A percentile compares a stretch with the other conserved stretches of the same genome.
Conservation (phyloP, 2,113 vertebrate genomes). For the Sebastes fasciatus region DNA sequence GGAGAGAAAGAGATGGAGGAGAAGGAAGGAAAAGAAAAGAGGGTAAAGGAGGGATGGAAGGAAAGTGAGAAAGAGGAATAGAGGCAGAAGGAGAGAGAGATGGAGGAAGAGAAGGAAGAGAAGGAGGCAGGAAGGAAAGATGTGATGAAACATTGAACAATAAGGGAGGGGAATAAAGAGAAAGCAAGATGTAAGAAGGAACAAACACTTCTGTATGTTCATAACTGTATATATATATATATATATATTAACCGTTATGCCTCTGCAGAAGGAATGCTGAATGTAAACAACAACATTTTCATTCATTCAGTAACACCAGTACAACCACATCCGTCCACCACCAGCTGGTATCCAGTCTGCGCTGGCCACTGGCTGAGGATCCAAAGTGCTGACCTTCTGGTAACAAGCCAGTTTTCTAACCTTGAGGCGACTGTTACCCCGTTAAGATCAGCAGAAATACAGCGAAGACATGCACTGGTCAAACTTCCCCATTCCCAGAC, state of each 20-base stretch:
- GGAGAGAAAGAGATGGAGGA: conserved; percentile 13
- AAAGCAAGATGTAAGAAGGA: not conserved
- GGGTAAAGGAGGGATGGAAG: too few relatives aligned
- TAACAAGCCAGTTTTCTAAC: conserved; percentile 10
- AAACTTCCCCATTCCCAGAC: not conserved
- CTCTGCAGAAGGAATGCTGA: not conserved
- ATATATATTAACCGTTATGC: not conserved
- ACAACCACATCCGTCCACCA: not conserved
- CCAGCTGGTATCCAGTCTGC: conserved; percentile 12
- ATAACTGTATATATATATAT: not conserved
- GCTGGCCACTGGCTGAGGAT: not conserved
- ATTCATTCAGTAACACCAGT: conserved; percentile 22
- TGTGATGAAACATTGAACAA: not conserved
- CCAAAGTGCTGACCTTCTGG: conserved; percentile 26
- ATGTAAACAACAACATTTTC: conserved; percentile 9
- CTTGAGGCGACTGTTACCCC: conserved; percentile 1
- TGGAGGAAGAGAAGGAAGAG: not conserved
- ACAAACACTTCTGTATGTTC: conserved; percentile 5
- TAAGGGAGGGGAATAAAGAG: not conserved
- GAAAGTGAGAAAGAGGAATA: not conserved
- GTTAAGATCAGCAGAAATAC: conserved; percentile 31
- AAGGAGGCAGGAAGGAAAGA: not conserved
- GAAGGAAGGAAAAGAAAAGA: not conserved
- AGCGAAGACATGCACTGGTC: conserved; percentile 6
- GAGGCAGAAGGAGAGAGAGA: not conserved